Conservation (phyloP, 1,140 invertebrate species). For the Ceratina calcarata region DNA sequence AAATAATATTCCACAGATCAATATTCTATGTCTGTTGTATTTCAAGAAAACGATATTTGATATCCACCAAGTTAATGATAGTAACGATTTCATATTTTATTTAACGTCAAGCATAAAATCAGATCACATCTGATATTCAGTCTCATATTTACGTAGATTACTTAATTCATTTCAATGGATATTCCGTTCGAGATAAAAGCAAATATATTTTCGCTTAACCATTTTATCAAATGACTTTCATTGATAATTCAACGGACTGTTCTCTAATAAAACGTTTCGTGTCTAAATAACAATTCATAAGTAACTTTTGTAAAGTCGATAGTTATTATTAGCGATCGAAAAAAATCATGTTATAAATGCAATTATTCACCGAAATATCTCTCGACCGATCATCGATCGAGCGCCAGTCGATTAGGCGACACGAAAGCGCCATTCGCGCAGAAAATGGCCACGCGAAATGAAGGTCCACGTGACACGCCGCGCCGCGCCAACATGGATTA, state of each 20-base stretch:
- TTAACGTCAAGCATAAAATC: too few relatives aligned
- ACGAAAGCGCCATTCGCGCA: conserved; percentile 37
- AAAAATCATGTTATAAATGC: neutral
- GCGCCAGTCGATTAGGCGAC: conserved; percentile 18
- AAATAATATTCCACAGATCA: too few relatives aligned
- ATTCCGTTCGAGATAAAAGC: too few relatives aligned
- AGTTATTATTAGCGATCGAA: neutral
- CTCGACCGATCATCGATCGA: conserved; percentile 6
- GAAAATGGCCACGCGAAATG: conserved; percentile 31
- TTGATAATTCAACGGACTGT: neutral
- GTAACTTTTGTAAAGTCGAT: neutral
- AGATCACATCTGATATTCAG: too few relatives aligned
- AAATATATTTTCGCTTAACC: neutral
- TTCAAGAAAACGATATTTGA: too few relatives aligned
- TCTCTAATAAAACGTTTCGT: neutral
- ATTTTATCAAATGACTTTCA: neutral
- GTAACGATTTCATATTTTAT: too few relatives aligned
- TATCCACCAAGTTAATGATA: too few relatives aligned
- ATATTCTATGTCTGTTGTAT: too few relatives aligned
- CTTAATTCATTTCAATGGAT: too few relatives aligned
- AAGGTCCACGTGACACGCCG: neutral
- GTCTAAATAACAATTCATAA: neutral
- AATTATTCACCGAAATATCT: conserved; percentile 10
- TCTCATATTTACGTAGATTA: too few relatives aligned
- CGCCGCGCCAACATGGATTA: conserved; percentile 20